Evolutionary conservation across 2,797 vertebrate species (phyloP).

Genomic region (Lutjanus argentimaculatus): DNA sequence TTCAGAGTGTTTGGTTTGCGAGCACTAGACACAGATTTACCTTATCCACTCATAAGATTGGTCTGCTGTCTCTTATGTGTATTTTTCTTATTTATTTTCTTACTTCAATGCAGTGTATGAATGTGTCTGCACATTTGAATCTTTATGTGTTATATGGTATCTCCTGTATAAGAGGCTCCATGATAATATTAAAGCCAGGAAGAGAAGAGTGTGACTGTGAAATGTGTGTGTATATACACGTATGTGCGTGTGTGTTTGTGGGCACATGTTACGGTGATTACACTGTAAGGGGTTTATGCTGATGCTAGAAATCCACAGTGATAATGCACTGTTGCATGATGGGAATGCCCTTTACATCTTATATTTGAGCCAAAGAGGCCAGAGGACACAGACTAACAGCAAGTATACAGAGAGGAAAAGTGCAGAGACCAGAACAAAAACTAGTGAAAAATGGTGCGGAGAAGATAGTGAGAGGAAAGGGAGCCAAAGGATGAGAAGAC

Average conservation of each 20-base stretch:
- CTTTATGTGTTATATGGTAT: conserved; percentile 16
- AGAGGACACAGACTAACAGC: conserved; percentile 8
- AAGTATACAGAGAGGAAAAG: conserved; percentile 5
- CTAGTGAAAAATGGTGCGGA: conserved; percentile 32
- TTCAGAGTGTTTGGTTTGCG: conserved; percentile 25
- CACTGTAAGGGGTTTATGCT: conserved; percentile 75
- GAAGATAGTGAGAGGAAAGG: conserved; percentile 38
- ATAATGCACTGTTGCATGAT: conserved; percentile 77
- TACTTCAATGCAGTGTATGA: conserved; percentile 3
- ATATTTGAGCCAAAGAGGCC: conserved; percentile 58
- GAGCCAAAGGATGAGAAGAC: conserved; percentile 34
- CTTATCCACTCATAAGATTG: not conserved
- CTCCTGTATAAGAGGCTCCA: conserved; percentile 4
- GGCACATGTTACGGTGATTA: conserved; percentile 65
- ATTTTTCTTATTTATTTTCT: not conserved
- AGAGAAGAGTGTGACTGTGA: conserved; percentile 32
- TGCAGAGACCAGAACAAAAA: conserved; percentile 29
- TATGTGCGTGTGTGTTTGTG: conserved; percentile 24
- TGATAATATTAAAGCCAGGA: conserved; percentile 30
- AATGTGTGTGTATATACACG: conserved; percentile 17
- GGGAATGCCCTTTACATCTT: conserved; percentile 76
- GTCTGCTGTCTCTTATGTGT: not conserved
- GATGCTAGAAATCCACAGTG: conserved; percentile 61
- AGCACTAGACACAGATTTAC: not conserved
- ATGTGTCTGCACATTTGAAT: conserved; percentile 9